Conservation (phyloP, 2,797 vertebrate genomes). For the Ficedula albicollis region DNA sequence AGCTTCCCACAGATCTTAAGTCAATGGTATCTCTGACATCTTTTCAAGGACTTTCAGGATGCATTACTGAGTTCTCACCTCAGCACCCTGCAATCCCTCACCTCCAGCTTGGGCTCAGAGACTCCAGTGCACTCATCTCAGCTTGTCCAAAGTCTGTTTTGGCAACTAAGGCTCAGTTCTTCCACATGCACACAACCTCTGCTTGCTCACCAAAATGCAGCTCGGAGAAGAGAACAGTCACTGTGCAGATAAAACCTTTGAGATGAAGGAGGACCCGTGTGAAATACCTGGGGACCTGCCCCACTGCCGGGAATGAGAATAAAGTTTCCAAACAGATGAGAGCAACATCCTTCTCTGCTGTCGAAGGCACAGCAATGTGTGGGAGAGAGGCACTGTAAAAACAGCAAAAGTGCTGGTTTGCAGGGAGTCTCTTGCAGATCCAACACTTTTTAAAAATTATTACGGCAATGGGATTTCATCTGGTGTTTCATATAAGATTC, state of each 20-base stretch:
- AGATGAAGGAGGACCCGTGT: neutral
- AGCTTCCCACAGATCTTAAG: neutral
- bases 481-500: neutral
- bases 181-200: neutral
- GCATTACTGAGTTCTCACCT: neutral
- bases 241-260: accelerated
- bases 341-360: neutral
- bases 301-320: neutral
- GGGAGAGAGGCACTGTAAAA: neutral
- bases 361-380: neutral
- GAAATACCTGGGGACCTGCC: neutral
- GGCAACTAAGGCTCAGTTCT: neutral
- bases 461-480: neutral
- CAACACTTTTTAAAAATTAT: neutral
- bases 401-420: neutral
- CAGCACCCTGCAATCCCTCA: neutral
- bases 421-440: neutral
- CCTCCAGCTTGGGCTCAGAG: neutral
- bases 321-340: neutral
- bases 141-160: neutral
- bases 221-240: neutral
- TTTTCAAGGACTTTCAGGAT: neutral
- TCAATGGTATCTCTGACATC: neutral
- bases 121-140: neutral
- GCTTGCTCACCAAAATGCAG: accelerated